A percentile compares a stretch with the other conserved stretches of the same genome.
Conservation (phyloP, 2,888 invertebrate genomes). For the Caenorhabditis doughertyi region DNA sequence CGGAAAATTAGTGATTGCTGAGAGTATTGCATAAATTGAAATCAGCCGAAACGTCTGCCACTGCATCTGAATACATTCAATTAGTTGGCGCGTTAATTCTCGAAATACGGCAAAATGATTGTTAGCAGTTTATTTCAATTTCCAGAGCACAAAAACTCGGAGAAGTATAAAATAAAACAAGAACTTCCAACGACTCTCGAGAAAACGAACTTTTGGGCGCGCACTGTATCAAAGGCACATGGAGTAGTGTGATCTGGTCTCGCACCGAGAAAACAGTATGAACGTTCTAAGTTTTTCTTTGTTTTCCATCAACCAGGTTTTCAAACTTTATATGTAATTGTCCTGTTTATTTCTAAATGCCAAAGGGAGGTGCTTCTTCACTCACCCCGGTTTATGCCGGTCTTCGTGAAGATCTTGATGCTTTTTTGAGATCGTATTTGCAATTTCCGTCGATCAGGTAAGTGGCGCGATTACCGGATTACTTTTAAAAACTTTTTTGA, state of each 20-base stretch:
- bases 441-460: not conserved
- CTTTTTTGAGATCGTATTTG: constrained; percentile 33
- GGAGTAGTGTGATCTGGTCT: too few species aligned
- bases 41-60: constrained; percentile 69
- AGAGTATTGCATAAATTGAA: constrained; percentile 72
- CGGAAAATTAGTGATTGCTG: constrained; percentile 80
- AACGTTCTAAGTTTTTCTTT: not conserved
- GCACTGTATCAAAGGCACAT: too few species aligned
- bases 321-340: not conserved
- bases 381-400: constrained; percentile 52
- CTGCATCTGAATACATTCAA: constrained; percentile 38
- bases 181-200: too few species aligned
- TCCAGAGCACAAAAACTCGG: too few species aligned
- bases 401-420: constrained; percentile 46
- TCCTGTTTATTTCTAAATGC: too few species aligned
- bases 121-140: too few species aligned
- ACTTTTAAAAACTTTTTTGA: not conserved
- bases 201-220: too few species aligned
- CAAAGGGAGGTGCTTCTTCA: constrained; percentile 55
- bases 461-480: not conserved
- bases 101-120: too few species aligned
- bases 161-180: too few species aligned
- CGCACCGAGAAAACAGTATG: too few species aligned
- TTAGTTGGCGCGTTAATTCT: too few species aligned
- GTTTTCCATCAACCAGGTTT: not conserved